These are phyloP conservation scores for Reinhardtius hippoglossoides DNA, from an alignment of 2,113 vertebrate species.

Conservation along the genomic window DNA sequence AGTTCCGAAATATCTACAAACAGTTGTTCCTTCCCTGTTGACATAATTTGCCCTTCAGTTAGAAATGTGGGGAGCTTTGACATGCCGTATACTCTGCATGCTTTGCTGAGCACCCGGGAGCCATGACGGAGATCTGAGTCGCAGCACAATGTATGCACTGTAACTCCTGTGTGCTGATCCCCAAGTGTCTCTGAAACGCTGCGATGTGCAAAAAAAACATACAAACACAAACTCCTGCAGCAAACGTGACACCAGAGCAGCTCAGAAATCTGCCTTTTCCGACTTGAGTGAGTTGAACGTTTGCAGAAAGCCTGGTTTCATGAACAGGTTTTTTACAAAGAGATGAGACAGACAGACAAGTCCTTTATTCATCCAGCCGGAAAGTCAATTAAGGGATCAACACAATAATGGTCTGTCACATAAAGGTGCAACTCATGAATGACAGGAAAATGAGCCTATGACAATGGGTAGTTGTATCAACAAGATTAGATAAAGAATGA, in stretches of 20 bases:
- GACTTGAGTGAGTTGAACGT: background rate
- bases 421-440: background rate
- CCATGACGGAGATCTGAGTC: conserved; percentile 21
- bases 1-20: conserved; percentile 34
- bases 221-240: background rate
- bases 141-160: conserved; percentile 20
- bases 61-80: background rate
- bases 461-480: background rate
- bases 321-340: background rate
- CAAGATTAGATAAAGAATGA: background rate
- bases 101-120: conserved; percentile 31
- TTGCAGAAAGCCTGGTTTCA: background rate
- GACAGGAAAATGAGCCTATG: background rate
- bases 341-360: background rate
- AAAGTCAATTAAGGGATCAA: conserved; percentile 10
- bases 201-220: background rate
- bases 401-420: background rate
- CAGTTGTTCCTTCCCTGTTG: conserved; percentile 19
- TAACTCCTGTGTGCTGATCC: conserved; percentile 25
- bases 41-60: conserved; percentile 14
- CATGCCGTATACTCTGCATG: conserved; percentile 8
- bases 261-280: conserved; percentile 2
- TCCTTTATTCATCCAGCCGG: background rate
- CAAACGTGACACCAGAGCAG: background rate
- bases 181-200: conserved; percentile 28